Percentiles rank a stretch among this genome's conserved stretches.
Evolutionary conservation across 2,113 vertebrate genomes (phyloP).

Genomic region (Sapayoa aenigma): DNA sequence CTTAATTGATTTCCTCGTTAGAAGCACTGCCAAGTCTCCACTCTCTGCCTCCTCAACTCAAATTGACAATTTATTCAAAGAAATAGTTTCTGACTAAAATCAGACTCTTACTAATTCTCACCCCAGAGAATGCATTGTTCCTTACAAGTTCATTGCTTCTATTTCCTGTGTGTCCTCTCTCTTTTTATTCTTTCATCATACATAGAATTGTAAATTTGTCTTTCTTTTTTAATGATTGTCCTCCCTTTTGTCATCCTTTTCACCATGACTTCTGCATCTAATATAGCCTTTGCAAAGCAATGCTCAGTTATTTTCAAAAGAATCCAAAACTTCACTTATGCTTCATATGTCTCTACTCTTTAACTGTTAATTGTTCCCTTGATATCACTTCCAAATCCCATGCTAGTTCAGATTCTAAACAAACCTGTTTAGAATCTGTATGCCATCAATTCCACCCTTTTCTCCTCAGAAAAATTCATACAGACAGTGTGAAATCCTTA

Average conservation of each 20-base stretch:
- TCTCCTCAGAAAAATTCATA: background rate
- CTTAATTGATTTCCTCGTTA: background rate
- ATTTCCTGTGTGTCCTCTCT: background rate
- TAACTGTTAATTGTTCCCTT: background rate
- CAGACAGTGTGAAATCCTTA: background rate
- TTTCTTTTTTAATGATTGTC: background rate
- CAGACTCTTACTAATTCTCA: background rate
- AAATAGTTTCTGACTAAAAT: background rate
- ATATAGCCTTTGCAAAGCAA: background rate
- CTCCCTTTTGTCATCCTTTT: background rate
- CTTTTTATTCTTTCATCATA: background rate
- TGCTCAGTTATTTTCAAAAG: background rate
- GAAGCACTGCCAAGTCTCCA: background rate
- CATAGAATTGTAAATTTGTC: background rate
- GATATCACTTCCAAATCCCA: background rate
- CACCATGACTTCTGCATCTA: background rate
- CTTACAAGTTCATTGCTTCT: background rate
- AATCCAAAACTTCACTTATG: background rate
- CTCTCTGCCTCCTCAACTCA: background rate
- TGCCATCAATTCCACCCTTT: background rate
- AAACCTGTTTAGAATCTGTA: background rate
- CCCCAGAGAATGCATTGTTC: background rate
- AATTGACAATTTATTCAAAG: background rate
- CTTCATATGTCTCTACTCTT: background rate
- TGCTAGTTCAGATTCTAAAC: background rate